phyloP scores from a whole-genome alignment of 92 coral and sea anemone species.

The Zoanthus sociatus region DNA sequence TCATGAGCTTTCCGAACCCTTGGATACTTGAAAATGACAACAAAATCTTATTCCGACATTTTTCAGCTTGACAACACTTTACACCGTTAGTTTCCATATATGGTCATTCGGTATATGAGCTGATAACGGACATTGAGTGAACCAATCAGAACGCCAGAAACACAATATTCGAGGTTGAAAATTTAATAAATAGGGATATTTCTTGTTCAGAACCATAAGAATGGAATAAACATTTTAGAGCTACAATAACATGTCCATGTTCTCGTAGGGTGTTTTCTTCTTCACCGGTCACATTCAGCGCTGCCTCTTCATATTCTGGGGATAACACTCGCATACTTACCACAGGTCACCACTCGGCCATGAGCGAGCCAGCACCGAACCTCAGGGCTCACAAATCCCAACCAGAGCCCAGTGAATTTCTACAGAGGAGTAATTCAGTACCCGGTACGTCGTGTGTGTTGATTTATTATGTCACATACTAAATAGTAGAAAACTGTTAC shows the following conservation, averaged over 20 bases:
- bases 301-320: slow-evolving; percentile 3
- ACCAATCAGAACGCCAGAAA: too few relatives aligned
- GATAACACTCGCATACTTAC: background rate
- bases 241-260: background rate
- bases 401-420: slow-evolving; percentile 13
- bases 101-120: too few relatives aligned
- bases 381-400: slow-evolving; percentile 6
- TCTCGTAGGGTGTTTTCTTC: slow-evolving; percentile 25
- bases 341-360: slow-evolving; percentile 27
- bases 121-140: too few relatives aligned
- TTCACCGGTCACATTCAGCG: background rate
- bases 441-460: slow-evolving; percentile 23
- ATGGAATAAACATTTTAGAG: too few relatives aligned
- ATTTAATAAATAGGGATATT: too few relatives aligned
- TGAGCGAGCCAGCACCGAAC: slow-evolving; percentile 37
- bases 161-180: too few relatives aligned
- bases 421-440: slow-evolving; percentile 38
- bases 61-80: too few relatives aligned
- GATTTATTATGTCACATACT: background rate
- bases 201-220: too few relatives aligned
- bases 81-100: too few relatives aligned
- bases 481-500: background rate
- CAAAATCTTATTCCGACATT: too few relatives aligned
- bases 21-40: too few relatives aligned
- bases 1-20: too few relatives aligned